Evolutionary conservation across 2,797 vertebrate genomes (phyloP).

Genomic region (Labroides dimidiatus): DNA sequence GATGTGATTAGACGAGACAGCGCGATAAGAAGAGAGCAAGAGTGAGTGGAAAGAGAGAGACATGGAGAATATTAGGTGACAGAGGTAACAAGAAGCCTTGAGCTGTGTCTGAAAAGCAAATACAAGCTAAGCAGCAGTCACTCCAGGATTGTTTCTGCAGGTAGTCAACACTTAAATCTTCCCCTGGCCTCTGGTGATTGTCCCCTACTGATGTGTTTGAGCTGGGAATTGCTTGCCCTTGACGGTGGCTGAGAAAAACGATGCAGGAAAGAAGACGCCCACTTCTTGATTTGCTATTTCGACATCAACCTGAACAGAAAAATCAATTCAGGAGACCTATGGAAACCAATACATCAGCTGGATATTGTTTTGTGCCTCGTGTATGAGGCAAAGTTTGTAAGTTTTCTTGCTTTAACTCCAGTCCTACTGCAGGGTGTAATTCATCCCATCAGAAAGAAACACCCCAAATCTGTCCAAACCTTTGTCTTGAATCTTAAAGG

Average conservation of each 20-base stretch:
- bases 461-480: slow-evolving; percentile 33
- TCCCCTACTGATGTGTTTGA: slow-evolving; percentile 29
- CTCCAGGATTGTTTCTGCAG: slow-evolving; percentile 19
- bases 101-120: slow-evolving; percentile 21
- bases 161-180: slow-evolving; percentile 25
- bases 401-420: slow-evolving; percentile 11
- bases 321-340: slow-evolving; percentile 46
- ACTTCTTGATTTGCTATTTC: slow-evolving; percentile 32
- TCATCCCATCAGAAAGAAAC: slow-evolving; percentile 21
- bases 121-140: slow-evolving; percentile 19
- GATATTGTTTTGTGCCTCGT: neutral
- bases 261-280: slow-evolving; percentile 41
- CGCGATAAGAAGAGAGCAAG: slow-evolving; percentile 31
- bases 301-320: slow-evolving; percentile 17
- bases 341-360: slow-evolving; percentile 35
- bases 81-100: slow-evolving; percentile 30
- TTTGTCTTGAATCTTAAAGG: slow-evolving; percentile 45
- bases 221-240: slow-evolving; percentile 43
- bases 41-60: neutral
- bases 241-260: slow-evolving; percentile 42
- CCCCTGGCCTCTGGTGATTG: slow-evolving; percentile 34
- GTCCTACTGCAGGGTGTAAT: neutral
- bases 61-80: slow-evolving; percentile 6
- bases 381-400: neutral
- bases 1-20: slow-evolving; percentile 38